Conservation (phyloP, 2,888 invertebrate species). For the Lepidocyrtoides sp. region DNA sequence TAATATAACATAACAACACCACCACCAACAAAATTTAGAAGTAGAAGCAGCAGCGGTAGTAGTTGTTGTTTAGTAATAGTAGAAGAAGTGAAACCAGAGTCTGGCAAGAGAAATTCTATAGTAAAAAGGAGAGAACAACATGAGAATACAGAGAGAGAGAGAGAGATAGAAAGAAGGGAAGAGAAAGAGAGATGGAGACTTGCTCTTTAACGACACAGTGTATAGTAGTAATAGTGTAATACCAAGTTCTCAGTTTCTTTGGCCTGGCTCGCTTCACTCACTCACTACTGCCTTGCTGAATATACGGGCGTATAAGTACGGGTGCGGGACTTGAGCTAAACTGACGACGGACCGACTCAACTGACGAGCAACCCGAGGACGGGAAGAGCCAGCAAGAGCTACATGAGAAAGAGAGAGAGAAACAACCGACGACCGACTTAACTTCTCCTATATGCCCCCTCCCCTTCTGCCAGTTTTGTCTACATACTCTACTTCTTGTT, state of each 20-base stretch:
- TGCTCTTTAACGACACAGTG: slow-evolving; percentile 70
- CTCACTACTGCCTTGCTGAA: slow-evolving; percentile 45
- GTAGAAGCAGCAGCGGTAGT: slow-evolving; percentile 16
- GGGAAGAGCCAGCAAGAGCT: slow-evolving; percentile 71
- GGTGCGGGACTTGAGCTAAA: slow-evolving; percentile 80
- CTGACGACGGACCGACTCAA: slow-evolving; percentile 83
- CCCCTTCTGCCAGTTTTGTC: slow-evolving; percentile 55
- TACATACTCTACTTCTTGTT: slow-evolving; percentile 56
- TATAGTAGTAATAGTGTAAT: slow-evolving; percentile 43
- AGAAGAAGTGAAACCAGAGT: slow-evolving; percentile 72
- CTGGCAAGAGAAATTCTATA: slow-evolving; percentile 76
- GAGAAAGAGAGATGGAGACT: slow-evolving; percentile 71
- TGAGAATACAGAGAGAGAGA: too few species aligned
- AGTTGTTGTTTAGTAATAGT: slow-evolving; percentile 45
- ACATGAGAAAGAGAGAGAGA: slow-evolving; percentile 70
- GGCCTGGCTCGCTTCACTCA: slow-evolving; percentile 55
- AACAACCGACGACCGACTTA: slow-evolving; percentile 80
- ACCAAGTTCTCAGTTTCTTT: slow-evolving; percentile 49
- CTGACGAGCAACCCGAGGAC: slow-evolving; percentile 81
- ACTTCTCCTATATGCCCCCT: slow-evolving; percentile 77
- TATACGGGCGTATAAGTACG: slow-evolving; percentile 65
- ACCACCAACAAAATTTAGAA: slow-evolving; percentile 30
- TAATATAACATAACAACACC: slow-evolving; percentile 44
- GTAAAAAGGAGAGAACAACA: slow-evolving; percentile 73
- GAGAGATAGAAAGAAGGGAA: slow-evolving; percentile 50